Base-by-base conservation (phyloP, 2,888 invertebrate species). In the Lochmaea capreae region DNA sequence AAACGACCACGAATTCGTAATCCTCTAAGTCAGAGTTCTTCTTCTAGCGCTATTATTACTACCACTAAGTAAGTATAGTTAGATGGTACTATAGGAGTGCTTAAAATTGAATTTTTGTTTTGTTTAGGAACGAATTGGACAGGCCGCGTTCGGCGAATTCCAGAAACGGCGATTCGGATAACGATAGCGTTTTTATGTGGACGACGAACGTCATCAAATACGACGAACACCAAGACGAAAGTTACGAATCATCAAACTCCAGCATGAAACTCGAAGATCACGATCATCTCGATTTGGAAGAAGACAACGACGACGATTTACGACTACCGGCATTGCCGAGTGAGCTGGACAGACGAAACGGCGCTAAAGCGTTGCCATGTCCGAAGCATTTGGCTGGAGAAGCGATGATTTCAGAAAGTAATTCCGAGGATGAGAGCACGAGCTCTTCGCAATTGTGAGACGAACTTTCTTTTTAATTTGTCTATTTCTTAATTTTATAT, bases 321-420 rank as follows among this genome's bases (percentile, higher is more conserved):
- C 83, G 83, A 67, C 75, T 87, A 65, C 87, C 87, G 5, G 85
- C 86, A 16, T 78, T 87, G 76, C 87, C 88, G 39, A 87, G 86
- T 72, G 87, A 87, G 78, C 84, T 87, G 70, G 85, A 85, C 62
- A 81, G 84, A 71, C 69, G 78, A 54, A 82, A 82, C 67, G 83
- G 80, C 39, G 83, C 79, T 72, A 81, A 83, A 74, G 81, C 86
- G 63, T 73, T 86, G 73, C 87, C 87, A 3, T 83, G 83, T 63
- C 92, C 92, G 16, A 92, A 92, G 84, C 92, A 92, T 81, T 90
- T 92, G 76, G 92, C 92, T 57, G 92, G 92, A 8, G 92, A 92
- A 83, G 91, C 92, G 61, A 92, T 92, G 90, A 90, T 91, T 46
- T 91, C 91, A n/a, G 92, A 90, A 74, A 89, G 89, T 74, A 90